Conservation (phyloP, 2,797 vertebrate species). For the Aulostomus chinensis region DNA sequence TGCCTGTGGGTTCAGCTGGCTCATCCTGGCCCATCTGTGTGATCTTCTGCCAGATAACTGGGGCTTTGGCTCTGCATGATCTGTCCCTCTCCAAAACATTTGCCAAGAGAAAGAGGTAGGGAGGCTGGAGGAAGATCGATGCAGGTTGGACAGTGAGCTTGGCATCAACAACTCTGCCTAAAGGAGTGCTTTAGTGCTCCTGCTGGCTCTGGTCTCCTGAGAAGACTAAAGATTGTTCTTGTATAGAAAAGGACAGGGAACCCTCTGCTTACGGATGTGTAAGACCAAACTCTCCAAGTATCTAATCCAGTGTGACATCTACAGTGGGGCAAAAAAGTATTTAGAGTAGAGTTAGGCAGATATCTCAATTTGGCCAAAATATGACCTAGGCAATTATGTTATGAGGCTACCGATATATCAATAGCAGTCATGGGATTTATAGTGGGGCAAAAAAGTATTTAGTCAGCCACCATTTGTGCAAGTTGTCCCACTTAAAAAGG, state of each 20-base stretch:
- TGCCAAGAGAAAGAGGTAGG: conserved; percentile 64
- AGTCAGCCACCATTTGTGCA: too few relatives aligned
- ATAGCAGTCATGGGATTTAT: too few relatives aligned
- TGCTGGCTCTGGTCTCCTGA: conserved; percentile 27
- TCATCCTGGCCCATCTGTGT: conserved; percentile 81
- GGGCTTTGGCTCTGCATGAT: conserved; percentile 68
- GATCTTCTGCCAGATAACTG: conserved; percentile 82
- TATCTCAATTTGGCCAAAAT: too few relatives aligned
- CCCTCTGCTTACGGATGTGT: conserved; percentile 34
- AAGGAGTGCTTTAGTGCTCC: conserved; percentile 29
- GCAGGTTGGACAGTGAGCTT: conserved; percentile 41
- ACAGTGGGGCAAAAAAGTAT: too few relatives aligned
- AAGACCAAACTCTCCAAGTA: conserved; percentile 57
- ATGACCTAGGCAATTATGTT: too few relatives aligned
- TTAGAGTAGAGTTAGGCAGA: too few relatives aligned
- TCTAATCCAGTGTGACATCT: conserved; percentile 77
- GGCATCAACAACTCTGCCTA: conserved; percentile 43
- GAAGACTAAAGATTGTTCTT: conserved; percentile 30
- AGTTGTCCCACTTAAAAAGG: too few relatives aligned
- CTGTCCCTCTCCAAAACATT: conserved; percentile 71
- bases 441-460: too few relatives aligned
- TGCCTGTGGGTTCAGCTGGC: conserved; percentile 80
- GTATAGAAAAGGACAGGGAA: conserved; percentile 31
- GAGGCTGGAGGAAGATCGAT: conserved; percentile 52
- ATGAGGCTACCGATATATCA: too few relatives aligned